phyloP scores from a whole-genome alignment of 1,140 invertebrate species.

The Venturia canescens region DNA sequence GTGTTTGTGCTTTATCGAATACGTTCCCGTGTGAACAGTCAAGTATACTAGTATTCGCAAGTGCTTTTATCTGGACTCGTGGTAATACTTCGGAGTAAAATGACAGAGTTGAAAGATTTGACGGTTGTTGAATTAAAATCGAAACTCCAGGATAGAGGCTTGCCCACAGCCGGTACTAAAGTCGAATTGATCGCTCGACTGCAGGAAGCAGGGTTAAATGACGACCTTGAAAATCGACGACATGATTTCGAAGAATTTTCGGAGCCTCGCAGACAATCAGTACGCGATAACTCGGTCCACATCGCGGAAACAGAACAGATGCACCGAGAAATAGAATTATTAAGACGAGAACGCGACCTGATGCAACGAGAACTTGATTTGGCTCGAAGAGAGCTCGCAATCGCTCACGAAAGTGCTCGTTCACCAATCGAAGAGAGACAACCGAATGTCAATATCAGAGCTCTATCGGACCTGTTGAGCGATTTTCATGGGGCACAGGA shows the following conservation, averaged over 20 bases:
- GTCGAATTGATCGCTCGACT: conserved; percentile 17
- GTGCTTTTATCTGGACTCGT: background rate
- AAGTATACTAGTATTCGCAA: background rate
- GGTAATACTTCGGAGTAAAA: background rate
- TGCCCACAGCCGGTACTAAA: background rate
- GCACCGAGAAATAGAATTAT: background rate
- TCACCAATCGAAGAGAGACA: background rate
- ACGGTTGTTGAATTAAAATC: conserved; percentile 13
- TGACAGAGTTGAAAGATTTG: conserved; percentile 17
- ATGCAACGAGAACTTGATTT: background rate
- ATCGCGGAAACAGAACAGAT: background rate
- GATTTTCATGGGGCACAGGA: conserved; percentile 1
- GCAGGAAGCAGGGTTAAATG: too few relatives aligned
- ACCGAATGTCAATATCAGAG: background rate
- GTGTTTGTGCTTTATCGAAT: too few relatives aligned
- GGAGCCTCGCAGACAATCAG: too few relatives aligned
- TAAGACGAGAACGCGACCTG: background rate
- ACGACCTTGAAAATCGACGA: too few relatives aligned
- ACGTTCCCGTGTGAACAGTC: background rate
- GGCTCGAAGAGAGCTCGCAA: background rate
- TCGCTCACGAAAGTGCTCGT: background rate
- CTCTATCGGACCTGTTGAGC: conserved; percentile 9
- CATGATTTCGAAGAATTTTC: too few relatives aligned
- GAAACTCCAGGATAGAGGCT: conserved; percentile 9
- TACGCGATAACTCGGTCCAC: too few relatives aligned